phyloP scores from a whole-genome alignment of 2,888 invertebrate species.

The Temnothorax ravouxi region DNA sequence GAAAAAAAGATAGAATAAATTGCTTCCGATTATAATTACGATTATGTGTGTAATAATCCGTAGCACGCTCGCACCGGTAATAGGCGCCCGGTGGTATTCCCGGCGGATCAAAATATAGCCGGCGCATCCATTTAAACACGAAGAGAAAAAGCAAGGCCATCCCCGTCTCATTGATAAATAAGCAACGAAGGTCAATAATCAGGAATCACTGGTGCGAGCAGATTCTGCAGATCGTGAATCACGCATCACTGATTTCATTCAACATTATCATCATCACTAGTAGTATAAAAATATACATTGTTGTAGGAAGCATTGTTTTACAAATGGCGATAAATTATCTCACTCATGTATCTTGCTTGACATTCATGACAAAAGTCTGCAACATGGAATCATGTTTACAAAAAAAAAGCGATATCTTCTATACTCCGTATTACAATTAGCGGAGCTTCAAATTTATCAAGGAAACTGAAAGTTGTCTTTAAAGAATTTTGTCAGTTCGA shows the following conservation, averaged over 20 bases:
- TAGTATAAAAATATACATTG: slow-evolving; percentile 15
- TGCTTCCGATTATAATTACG: slow-evolving; percentile 70
- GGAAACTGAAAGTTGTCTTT: not conserved
- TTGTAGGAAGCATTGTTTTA: not conserved
- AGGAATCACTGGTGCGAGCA: slow-evolving; percentile 45
- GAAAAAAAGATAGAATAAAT: slow-evolving; percentile 61
- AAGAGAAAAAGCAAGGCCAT: slow-evolving; percentile 58
- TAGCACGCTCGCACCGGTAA: slow-evolving; percentile 8
- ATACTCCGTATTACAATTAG: not conserved
- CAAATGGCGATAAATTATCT: not conserved
- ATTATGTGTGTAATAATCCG: slow-evolving; percentile 41
- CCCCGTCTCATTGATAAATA: slow-evolving; percentile 34
- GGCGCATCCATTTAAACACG: slow-evolving; percentile 8
- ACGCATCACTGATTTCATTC: slow-evolving; percentile 39
- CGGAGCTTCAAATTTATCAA: not conserved
- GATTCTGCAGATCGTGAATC: slow-evolving; percentile 18
- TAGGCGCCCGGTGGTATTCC: slow-evolving; percentile 24
- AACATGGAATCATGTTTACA: not conserved
- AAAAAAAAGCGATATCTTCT: not conserved
- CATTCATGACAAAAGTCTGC: not conserved
- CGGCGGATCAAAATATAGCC: slow-evolving; percentile 36
- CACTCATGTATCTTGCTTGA: not conserved
- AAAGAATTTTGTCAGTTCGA: not conserved
- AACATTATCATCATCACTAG: not conserved
- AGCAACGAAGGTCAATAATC: slow-evolving; percentile 66